Conservation (phyloP, 2,797 vertebrate species). For the Nyctalus aviator region DNA sequence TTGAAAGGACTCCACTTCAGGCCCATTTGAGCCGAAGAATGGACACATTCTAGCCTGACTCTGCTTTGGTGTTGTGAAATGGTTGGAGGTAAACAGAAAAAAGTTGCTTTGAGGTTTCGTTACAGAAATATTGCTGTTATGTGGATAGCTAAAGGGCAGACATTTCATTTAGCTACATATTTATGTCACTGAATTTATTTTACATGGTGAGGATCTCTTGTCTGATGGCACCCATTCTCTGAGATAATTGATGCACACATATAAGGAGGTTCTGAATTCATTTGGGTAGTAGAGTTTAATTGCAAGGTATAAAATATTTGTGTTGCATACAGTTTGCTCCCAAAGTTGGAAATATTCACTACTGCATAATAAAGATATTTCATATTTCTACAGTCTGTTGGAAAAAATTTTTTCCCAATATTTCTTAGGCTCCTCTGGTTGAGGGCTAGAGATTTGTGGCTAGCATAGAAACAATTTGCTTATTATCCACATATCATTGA, state of each 20-base stretch:
- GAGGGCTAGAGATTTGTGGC: not conserved
- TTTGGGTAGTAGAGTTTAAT: constrained; percentile 80
- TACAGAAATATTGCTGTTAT: constrained; percentile 55
- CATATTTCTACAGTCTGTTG: constrained; percentile 73
- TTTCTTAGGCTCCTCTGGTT: not conserved
- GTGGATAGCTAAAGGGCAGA: constrained; percentile 75
- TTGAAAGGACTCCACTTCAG: not conserved
- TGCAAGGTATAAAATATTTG: constrained; percentile 73
- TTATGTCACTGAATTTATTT: constrained; percentile 82
- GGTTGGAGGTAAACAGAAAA: not conserved
- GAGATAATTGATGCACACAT: constrained; percentile 77
- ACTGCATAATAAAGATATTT: constrained; percentile 61
- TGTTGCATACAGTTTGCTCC: constrained; percentile 78
- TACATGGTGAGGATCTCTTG: constrained; percentile 77
- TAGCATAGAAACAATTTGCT: not conserved
- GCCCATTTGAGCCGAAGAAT: constrained; percentile 13
- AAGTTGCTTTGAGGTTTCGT: constrained; percentile 28
- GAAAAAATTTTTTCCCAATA: not conserved
- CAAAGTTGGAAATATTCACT: constrained; percentile 75
- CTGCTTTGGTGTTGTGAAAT: not conserved
- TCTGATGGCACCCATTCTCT: constrained; percentile 75
- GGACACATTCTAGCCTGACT: not conserved
- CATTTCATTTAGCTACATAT: constrained; percentile 73
- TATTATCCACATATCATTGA: not conserved
- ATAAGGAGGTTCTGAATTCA: constrained; percentile 76